Evolutionary conservation across 2,797 vertebrate genomes (phyloP).

Genomic region (Acanthopagrus latus): DNA sequence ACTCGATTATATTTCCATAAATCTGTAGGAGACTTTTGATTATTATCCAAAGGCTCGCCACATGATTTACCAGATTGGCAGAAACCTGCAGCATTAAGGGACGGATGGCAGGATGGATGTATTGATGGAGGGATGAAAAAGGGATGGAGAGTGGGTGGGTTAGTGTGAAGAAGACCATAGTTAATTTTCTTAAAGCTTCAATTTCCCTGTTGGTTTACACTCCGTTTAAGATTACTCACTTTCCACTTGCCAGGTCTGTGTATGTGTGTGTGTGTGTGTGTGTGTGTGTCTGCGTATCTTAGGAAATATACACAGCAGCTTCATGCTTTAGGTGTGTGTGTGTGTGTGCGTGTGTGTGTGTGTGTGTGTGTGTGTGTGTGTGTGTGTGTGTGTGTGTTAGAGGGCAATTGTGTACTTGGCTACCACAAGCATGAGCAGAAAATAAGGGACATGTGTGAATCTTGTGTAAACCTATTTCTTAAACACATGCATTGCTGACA

Average conservation of each 20-base stretch:
- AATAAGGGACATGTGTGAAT: constrained; percentile 32
- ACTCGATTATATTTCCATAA: not conserved
- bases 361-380: not conserved
- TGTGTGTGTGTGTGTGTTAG: constrained; percentile 14
- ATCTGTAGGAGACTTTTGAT: not conserved
- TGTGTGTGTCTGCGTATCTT: constrained; percentile 1
- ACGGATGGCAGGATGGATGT: not conserved
- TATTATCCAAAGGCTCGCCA: not conserved
- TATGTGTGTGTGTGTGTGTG: constrained; percentile 23
- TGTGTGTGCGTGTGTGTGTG: not conserved
- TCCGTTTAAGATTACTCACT: constrained; percentile 44
- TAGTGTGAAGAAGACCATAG: constrained; percentile 24
- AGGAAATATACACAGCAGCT: constrained; percentile 42
- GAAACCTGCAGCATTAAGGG: not conserved
- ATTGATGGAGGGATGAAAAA: constrained; percentile 12
- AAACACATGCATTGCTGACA: constrained; percentile 28
- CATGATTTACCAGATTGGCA: constrained; percentile 5
- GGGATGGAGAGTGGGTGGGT: constrained; percentile 2
- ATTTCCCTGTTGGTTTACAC: constrained; percentile 47
- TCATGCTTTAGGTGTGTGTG: constrained; percentile 9
- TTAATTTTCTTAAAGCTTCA: constrained; percentile 50
- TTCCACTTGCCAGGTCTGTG: constrained; percentile 12
- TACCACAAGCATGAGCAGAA: constrained; percentile 17
- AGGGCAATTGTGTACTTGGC: constrained; percentile 29
- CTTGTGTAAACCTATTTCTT: constrained; percentile 25